Base-by-base conservation (phyloP, 2,113 vertebrate genomes). In the Halichoerus grypus region DNA sequence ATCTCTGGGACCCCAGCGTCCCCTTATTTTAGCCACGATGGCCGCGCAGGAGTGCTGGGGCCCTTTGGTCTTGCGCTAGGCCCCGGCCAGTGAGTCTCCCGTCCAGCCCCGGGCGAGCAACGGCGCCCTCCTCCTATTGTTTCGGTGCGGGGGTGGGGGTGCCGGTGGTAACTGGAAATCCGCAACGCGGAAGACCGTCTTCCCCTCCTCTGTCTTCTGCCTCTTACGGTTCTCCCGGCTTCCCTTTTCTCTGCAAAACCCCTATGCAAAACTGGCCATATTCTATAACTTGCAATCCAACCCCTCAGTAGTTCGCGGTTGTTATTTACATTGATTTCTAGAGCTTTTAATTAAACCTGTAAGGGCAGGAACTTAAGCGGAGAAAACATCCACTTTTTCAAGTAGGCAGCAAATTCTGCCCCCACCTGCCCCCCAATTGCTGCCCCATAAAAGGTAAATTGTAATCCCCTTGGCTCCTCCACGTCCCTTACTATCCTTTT, bases 81-180 rank as follows among this genome's bases (percentile, higher is more conserved):
- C 53, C 53, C 79, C 22, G 0, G 8, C 11, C 53, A 39, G 13
- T 21, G 15, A 3, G 12, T 11, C 51, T 63, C 0, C 1, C 1
- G 0, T 74, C 79, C 55, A 10, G n/a, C 26, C 1, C 0, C 0
- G 2, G n/a, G 21, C n/a, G 8, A 11, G 0, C 36, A 16, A 18
- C 0, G 7, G 57, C 31, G 39, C 3, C 22, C 14, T 26, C 7
- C 15, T 14, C 42, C 89, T 11, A 36, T 16, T 28, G 28, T 80
- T 87, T 51, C 69, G 4, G 31, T 46, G 18, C 8, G 39, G 0
- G 8, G n/a, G 7, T 9, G 15, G 19, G 31, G 4, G 7, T 9
- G 63, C 63, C 6, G 2, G 22, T 76, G 84, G 57, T 39, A 42
- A 26, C 11, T 31, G 36, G 46, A 76, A 13, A 76, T 49, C 6